phyloP scores from a whole-genome alignment of 2,797 vertebrate genomes.

The Semotilus atromaculatus region DNA sequence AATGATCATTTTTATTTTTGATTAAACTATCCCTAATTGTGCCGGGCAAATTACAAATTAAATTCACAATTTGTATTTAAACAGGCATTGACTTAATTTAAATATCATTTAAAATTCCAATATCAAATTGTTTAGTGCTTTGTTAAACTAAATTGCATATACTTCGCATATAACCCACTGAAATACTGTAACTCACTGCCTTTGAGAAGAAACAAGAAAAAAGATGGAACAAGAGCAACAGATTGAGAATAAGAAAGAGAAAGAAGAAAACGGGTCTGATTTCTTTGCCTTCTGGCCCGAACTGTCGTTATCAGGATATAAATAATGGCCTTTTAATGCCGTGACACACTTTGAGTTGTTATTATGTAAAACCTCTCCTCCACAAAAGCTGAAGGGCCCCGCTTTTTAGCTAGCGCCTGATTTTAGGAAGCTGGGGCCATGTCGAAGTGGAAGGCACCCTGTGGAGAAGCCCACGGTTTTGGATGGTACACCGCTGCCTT shows the following conservation, averaged over 20 bases:
- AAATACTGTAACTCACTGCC: not conserved
- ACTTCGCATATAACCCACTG: not conserved
- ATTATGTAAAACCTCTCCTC: constrained; percentile 41
- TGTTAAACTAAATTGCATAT: not conserved
- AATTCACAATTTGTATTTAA: not conserved
- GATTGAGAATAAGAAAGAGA: not conserved
- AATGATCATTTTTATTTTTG: not conserved
- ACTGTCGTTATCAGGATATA: constrained; percentile 2
- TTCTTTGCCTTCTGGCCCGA: not conserved
- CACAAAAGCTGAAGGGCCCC: constrained; percentile 14
- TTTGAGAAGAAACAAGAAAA: not conserved
- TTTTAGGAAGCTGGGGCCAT: constrained; percentile 29
- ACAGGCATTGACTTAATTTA: not conserved
- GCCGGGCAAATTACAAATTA: not conserved
- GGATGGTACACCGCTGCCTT: constrained; percentile 32
- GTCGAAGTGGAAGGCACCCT: constrained; percentile 32
- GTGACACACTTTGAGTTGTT: constrained; percentile 31
- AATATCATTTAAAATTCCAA: not conserved
- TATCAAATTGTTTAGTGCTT: not conserved
- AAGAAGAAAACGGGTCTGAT: not conserved
- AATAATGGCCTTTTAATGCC: constrained; percentile 31
- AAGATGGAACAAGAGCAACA: not conserved
- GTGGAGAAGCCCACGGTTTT: constrained; percentile 22
- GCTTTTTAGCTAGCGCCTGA: constrained; percentile 30
- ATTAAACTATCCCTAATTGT: not conserved